Conservation (phyloP, 1,140 invertebrate species). For the Linepithema humile region DNA sequence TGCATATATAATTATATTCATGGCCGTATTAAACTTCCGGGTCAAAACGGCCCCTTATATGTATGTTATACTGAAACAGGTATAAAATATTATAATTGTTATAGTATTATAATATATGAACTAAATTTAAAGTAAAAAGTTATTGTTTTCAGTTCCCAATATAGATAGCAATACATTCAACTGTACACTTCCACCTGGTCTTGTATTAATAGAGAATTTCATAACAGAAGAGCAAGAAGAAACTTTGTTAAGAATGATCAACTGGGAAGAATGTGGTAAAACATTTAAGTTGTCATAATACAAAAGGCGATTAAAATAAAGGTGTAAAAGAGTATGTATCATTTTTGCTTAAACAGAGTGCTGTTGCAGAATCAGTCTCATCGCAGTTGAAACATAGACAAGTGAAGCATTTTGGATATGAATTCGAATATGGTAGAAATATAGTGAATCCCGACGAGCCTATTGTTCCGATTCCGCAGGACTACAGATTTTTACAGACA, state of each 20-base stretch:
- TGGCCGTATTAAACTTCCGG: conserved; percentile 84
- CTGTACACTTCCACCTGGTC: conserved; percentile 87
- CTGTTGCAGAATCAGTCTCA: conserved; percentile 62
- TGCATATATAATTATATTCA: conserved; percentile 85
- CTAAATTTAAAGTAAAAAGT: not conserved
- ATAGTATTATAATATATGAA: not conserved
- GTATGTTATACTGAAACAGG: conserved; percentile 87
- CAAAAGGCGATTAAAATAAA: not conserved
- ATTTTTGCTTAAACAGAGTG: not conserved
- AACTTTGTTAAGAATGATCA: conserved; percentile 86
- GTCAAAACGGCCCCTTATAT: conserved; percentile 86
- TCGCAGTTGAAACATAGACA: conserved; percentile 91
- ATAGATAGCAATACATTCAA: conserved; percentile 70
- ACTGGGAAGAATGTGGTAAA: conserved; percentile 84
- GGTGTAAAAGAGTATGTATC: not conserved
- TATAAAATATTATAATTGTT: conserved; percentile 67
- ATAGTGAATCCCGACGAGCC: conserved; percentile 91
- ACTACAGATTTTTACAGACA: conserved; percentile 88
- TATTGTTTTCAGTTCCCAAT: conserved; percentile 80
- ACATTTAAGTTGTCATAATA: not conserved
- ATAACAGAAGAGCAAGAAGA: conserved; percentile 90
- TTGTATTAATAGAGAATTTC: conserved; percentile 91
- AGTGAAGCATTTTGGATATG: conserved; percentile 97
- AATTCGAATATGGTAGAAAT: conserved; percentile 96
- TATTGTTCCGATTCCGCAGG: conserved; percentile 89